These are phyloP conservation scores for Chaenocephalus aceratus DNA, from an alignment of 2,113 vertebrate genomes.

Conservation along the genomic window DNA sequence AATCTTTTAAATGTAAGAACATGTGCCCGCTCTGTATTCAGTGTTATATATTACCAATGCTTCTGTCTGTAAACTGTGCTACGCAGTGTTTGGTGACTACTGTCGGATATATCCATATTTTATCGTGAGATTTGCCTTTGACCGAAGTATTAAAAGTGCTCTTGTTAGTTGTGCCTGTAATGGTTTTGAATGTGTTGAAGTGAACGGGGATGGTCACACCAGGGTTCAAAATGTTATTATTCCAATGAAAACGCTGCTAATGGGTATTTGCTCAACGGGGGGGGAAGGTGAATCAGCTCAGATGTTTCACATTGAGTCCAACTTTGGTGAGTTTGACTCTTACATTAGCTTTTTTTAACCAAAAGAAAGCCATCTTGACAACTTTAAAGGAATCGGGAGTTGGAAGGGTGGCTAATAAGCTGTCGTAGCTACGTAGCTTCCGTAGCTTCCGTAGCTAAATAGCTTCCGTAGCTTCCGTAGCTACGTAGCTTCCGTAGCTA, in stretches of 20 bases:
- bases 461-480: no score
- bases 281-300: neutral
- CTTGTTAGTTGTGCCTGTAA: slow-evolving; percentile 66
- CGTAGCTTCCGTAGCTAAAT: no score
- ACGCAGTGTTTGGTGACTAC: slow-evolving; percentile 49
- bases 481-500: no score
- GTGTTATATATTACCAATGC: slow-evolving; percentile 15
- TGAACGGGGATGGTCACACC: slow-evolving; percentile 14
- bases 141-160: slow-evolving; percentile 70
- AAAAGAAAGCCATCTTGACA: neutral
- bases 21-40: slow-evolving; percentile 10
- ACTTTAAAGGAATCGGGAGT: no score
- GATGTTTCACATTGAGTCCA: neutral
- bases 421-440: no score
- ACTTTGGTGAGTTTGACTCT: neutral
- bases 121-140: slow-evolving; percentile 40
- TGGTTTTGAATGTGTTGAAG: slow-evolving; percentile 47
- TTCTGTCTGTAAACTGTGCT: slow-evolving; percentile 42
- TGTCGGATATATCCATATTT: neutral
- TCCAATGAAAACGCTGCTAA: neutral
- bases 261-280: neutral
- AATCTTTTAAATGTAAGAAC: slow-evolving; percentile 4
- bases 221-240: neutral
- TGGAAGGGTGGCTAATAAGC: no score
- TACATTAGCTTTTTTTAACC: neutral